Base-by-base conservation (phyloP, 2,888 invertebrate species). In the Melitaea athalia region DNA sequence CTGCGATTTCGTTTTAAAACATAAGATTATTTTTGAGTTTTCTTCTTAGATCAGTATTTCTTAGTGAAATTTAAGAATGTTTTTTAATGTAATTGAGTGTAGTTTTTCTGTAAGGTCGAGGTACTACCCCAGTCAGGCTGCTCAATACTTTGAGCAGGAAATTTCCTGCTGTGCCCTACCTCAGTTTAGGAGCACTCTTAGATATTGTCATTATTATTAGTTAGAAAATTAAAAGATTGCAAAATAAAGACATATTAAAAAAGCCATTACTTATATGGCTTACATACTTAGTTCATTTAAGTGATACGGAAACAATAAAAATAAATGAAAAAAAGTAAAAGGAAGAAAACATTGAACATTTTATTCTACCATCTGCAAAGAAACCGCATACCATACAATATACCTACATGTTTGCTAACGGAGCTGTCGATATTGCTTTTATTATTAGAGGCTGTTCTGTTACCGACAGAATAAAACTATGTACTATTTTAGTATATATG, bases 341-440 rank as follows among this genome's bases (percentile, higher is more conserved):
- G 53, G 7, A 14, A 14, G 31, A 55, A 55, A n/a, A 2, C n/a
- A 55, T 12, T 14, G 53, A 55, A n/a, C n/a, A 33, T 49, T 49
- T 49, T n/a, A 49, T 49, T 49, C 47, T 49, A 49, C 47, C 47
- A 49, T 49, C 47, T 49, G 47, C 47, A 49, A n/a, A 14, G 47
- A 55, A 55, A 50, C 10, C 15, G 15, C 47, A 6, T 8, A 52
- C 52, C 8, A 17, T 24, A 6, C 14, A 55, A 6, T 31, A 55
- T 55, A 55, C n/a, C n/a, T n/a, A n/a, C 33, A n/a, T 33, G 53
- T 55, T 55, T 55, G 53, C 53, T 31, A 31, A n/a, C n/a, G 53
- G n/a, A 55, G 11, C 31, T 52, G 53, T n/a, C 53, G 14, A 55
- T 55, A 33, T 31, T 55, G 53, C 31, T 55, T 55, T 55, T 55